These are phyloP conservation scores for Holacanthus passer DNA, from an alignment of 2,113 vertebrate genomes.

Conservation along the genomic window DNA sequence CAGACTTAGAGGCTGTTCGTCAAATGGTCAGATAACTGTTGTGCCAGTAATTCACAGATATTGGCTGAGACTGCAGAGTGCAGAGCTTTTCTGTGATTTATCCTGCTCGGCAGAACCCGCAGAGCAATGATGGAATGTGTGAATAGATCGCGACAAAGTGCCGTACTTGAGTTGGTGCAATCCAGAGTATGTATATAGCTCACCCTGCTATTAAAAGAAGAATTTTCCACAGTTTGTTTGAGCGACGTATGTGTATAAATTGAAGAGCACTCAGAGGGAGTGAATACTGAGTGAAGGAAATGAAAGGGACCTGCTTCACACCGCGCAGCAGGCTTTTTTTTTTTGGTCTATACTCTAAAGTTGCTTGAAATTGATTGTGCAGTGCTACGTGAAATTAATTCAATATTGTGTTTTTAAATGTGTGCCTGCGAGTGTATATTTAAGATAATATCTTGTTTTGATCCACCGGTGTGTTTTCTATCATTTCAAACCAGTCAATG, in stretches of 20 bases:
- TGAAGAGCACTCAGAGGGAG: constrained; percentile 40
- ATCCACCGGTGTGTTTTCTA: constrained; percentile 33
- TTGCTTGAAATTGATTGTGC: constrained; percentile 66
- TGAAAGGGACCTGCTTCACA: constrained; percentile 17
- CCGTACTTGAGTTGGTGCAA: constrained; percentile 41
- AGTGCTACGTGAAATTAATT: constrained; percentile 66
- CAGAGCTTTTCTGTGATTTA: constrained; percentile 62
- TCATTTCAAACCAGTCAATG: constrained; percentile 43
- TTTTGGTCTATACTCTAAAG: constrained; percentile 63
- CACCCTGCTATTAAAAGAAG: constrained; percentile 58
- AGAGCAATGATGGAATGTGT: constrained; percentile 53
- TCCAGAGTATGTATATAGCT: constrained; percentile 47
- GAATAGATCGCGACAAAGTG: constrained; percentile 62
- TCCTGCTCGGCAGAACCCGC: constrained; percentile 32
- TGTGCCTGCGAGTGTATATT: constrained; percentile 42
- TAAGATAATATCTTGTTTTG: constrained; percentile 41
- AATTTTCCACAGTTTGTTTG: constrained; percentile 32
- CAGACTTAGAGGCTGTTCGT: constrained; percentile 42
- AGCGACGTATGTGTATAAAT: constrained; percentile 36
- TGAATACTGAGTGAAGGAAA: constrained; percentile 19
- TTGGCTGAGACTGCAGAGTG: constrained; percentile 47
- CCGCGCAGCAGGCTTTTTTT: constrained; percentile 39
- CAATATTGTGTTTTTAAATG: constrained; percentile 67
- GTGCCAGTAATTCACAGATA: constrained; percentile 53
- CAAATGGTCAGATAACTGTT: constrained; percentile 31